Evolutionary conservation across 2,113 vertebrate species (phyloP).

Genomic region (Phocoena phocoena): DNA sequence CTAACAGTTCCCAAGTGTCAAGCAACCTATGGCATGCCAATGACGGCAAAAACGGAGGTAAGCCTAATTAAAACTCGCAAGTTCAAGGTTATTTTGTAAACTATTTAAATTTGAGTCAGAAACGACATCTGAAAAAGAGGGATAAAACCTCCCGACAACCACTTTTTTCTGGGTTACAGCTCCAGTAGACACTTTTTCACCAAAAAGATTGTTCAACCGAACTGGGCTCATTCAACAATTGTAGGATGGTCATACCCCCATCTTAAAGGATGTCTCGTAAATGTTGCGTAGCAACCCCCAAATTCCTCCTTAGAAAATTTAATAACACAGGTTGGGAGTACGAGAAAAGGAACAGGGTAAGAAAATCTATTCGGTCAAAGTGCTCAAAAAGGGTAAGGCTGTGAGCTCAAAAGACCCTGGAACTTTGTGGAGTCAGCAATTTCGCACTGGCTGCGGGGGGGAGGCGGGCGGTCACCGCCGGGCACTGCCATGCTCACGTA

Average conservation of each 20-base stretch:
- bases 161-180: neutral
- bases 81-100: neutral
- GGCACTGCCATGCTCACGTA: neutral
- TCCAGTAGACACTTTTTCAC: neutral
- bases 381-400: neutral
- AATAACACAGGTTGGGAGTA: neutral
- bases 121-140: neutral
- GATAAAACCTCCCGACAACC: neutral
- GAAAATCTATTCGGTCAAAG: neutral
- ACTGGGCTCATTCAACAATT: neutral
- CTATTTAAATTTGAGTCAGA: neutral
- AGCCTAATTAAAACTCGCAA: neutral
- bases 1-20: neutral
- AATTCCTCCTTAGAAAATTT: neutral
- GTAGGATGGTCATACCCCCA: neutral
- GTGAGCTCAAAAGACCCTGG: neutral
- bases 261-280: neutral
- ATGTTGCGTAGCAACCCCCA: neutral
- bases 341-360: neutral
- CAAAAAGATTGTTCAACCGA: neutral
- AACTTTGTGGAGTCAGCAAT: neutral
- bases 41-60: neutral
- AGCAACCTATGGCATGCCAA: neutral
- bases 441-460: neutral
- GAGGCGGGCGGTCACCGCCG: rapidly evolving